Conservation (phyloP, 2,797 vertebrate genomes). For the Falco novaeseelandiae region DNA sequence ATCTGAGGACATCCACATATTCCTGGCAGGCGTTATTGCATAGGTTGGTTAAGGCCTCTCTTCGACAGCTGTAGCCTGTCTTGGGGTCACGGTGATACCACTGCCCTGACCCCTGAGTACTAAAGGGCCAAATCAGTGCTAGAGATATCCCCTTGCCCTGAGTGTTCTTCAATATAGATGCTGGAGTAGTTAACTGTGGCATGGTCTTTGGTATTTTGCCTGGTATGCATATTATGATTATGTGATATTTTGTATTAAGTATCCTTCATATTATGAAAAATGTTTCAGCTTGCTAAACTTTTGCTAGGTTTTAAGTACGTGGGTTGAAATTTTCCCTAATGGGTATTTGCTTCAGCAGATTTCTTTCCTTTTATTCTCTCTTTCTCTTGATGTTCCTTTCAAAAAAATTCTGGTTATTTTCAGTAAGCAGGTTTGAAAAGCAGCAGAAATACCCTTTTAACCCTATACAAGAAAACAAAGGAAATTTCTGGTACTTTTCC, state of each 20-base stretch:
- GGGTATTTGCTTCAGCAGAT: not conserved
- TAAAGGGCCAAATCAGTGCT: not conserved
- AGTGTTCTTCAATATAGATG: not conserved
- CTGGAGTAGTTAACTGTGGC: not conserved
- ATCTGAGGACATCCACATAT: not conserved
- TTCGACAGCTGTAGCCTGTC: not conserved
- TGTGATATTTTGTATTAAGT: not conserved
- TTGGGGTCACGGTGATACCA: not conserved
- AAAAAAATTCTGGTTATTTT: conserved; percentile 19
- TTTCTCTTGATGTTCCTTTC: conserved; percentile 34
- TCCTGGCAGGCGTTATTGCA: not conserved
- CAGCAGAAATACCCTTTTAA: conserved; percentile 43
- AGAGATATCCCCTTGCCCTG: not conserved
- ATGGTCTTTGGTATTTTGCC: not conserved
- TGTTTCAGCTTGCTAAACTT: not conserved
- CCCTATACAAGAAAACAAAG: conserved; percentile 25
- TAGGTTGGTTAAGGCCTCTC: not conserved
- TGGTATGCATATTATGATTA: not conserved
- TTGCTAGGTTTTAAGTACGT: not conserved
- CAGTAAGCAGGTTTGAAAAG: conserved; percentile 23
- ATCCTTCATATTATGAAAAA: not conserved
- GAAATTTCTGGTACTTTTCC: conserved; percentile 24
- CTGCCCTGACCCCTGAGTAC: not conserved
- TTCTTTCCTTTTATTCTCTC: conserved; percentile 4
- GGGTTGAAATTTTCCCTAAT: not conserved